Base-by-base conservation (phyloP, 2,797 vertebrate species). In the Tinamus major region DNA sequence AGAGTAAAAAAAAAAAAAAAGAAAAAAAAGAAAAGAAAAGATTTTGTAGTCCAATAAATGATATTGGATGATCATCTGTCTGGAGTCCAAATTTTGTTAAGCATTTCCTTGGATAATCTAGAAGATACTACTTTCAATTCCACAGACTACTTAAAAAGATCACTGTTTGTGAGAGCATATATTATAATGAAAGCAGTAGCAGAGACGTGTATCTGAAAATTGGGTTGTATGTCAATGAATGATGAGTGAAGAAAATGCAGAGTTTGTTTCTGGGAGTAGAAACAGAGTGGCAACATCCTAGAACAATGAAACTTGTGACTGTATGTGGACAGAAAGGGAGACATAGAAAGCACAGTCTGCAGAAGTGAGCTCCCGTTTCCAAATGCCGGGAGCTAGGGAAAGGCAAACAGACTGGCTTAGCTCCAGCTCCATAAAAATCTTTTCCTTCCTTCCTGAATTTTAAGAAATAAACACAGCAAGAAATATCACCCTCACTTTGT, bases 361-460 rank as follows among this genome's bases (percentile, higher is more conserved):
- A 70, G 33, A 84, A 70, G 41, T 53, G 86, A 63, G 13, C 26
- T 95, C 77, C 84, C 12, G 1, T 85, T 91, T 94, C 85, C 78
- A 41, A 85, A 85, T 68, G 64, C 92, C 83, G 27, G 41, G 64
- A 93, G 76, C 44, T 95, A 63, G 7, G 53, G 27, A 74, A 92
- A 95, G 71, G 84, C 90, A 90, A 87, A 84, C 11, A 0, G 13
- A n/a, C 49, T 59, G 94, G 67, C 70, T 63, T 51, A 13, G 18
- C 11, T 14, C 78, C 87, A 90, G 65, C 72, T 48, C 64, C 3
- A 3, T 70, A 81, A 68, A 89, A 86, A 65, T 68, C 35, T 44
- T 79, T 96, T 95, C 94, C 95, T 97, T 97, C 90, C 94, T 93
- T 93, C 70, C 75, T 62, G 71, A 77, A 74, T 92, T 94, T 79